Percentiles rank a stretch among this genome's conserved stretches.
These are phyloP conservation scores for Chironomus tepperi DNA, from an alignment of 1,140 invertebrate species.

Conservation along the genomic window DNA sequence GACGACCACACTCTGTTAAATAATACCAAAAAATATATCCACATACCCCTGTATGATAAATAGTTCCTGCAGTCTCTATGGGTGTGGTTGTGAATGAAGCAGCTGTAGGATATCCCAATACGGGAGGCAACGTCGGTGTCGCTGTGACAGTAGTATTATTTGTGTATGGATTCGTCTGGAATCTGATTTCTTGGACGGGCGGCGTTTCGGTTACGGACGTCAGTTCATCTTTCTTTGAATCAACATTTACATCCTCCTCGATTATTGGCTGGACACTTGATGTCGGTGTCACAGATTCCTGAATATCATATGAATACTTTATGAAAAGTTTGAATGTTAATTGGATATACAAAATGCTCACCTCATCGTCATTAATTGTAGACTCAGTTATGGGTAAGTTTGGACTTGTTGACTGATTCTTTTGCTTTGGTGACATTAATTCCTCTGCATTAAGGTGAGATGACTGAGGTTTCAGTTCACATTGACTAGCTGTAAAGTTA, in stretches of 20 bases:
- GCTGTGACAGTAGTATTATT: background rate
- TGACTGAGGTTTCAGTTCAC: background rate
- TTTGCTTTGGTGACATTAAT: constrained; percentile 31
- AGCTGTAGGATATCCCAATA: constrained; percentile 16
- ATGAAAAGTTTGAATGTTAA: background rate
- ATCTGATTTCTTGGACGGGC: constrained; percentile 18
- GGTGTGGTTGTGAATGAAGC: constrained; percentile 3
- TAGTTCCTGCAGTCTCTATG: constrained; percentile 17
- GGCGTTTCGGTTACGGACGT: constrained; percentile 5
- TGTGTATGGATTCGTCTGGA: background rate
- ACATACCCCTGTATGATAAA: constrained; percentile 21
- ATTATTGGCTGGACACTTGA: constrained; percentile 5
- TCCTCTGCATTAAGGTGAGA: background rate
- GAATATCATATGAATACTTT: background rate
- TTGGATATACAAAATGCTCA: background rate
- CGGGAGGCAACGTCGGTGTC: background rate
- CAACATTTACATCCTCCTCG: background rate
- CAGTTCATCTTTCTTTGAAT: constrained; percentile 16
- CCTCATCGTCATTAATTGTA: constrained; percentile 5
- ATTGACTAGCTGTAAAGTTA: constrained; percentile 6
- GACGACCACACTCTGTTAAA: background rate
- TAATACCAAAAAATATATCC: background rate
- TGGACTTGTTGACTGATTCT: constrained; percentile 40
- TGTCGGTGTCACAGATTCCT: constrained; percentile 16
- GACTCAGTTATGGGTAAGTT: constrained; percentile 33